Evolutionary conservation across 2,113 vertebrate genomes (phyloP).

Genomic region (Edolisoma coerulescens): DNA sequence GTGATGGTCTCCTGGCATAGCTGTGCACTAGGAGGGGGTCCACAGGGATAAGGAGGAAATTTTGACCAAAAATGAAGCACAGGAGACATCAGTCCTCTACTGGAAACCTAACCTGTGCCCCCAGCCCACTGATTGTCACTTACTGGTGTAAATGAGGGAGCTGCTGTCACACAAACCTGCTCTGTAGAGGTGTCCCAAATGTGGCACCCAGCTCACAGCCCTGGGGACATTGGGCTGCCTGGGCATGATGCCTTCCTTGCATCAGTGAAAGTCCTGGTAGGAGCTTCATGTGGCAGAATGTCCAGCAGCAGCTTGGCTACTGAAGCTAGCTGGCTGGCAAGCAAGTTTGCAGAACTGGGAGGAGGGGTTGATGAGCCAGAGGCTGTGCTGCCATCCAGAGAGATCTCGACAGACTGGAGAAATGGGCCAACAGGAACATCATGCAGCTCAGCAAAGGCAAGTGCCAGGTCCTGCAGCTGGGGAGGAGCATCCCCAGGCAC

Average conservation of each 20-base stretch:
- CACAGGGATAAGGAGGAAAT: not conserved
- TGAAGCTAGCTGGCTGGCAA: not conserved
- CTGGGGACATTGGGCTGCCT: not conserved
- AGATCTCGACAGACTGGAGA: rapidly evolving
- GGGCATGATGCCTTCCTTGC: rapidly evolving
- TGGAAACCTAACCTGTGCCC: not conserved
- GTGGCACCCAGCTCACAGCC: not conserved
- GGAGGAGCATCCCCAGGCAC: not conserved
- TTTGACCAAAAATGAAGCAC: not conserved
- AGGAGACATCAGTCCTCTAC: not conserved
- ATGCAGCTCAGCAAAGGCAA: not conserved
- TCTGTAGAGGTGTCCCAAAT: not conserved
- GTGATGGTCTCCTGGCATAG: not conserved
- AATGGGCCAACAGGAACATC: not conserved
- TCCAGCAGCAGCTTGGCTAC: not conserved
- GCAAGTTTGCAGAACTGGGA: not conserved
- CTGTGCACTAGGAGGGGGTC: not conserved
- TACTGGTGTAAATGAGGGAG: not conserved
- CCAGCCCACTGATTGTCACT: not conserved
- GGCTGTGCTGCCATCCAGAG: not conserved
- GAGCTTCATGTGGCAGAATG: not conserved
- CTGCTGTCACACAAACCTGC: not conserved
- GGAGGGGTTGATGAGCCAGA: not conserved
- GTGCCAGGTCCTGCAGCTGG: not conserved
- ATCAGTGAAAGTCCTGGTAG: not conserved